Evolutionary conservation across 1,140 invertebrate genomes (phyloP), one percentile per base, ranked within the genome.

Genomic region (Pararge aegeria): DNA sequence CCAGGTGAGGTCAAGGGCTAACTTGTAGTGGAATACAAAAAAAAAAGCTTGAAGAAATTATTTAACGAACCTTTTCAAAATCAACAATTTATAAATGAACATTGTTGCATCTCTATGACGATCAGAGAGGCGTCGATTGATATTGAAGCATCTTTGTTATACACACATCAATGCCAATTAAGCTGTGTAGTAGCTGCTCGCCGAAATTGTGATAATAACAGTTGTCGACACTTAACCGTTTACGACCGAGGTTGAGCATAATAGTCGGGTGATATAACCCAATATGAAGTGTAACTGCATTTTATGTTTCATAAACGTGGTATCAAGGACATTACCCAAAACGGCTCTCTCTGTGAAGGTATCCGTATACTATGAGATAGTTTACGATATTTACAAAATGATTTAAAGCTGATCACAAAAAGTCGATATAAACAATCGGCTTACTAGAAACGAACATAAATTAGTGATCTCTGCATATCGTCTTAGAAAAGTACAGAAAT

Each of bases 271-370:
- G 38, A 46, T 46, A 65, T 51, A 50, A 55, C 49, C 58, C 57
- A 65, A 65, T 61, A 65, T 57, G 52, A 61, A 65, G 57, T 65
- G 63, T 65, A 61, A 65, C 46, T 60, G 52, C 57, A 61, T 27
- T 65, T 56, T 65, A 50, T 55, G 54, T 29, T 53, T 56, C 53
- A 53, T 65, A 65, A 65, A 65, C 55, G 49, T 29, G 20, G 27
- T 53, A 52, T 59, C 57, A 46, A 53, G 57, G 57, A 55, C 56
- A 61, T 60, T 40, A 46, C 40, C 56, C 40, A 13, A 27, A 18
- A 5, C 18, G 18, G 9, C 1, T 34, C 10, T 10, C 9, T 34
- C 3, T 2, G 13, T 16, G 38, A 42, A 42, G 38, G 18, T 46
- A 46, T 20, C n/a, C n/a, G n/a, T 34, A 34, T 34, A 10, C 30